Base-by-base conservation (phyloP, 1,140 invertebrate genomes). In the Vollenhovia emeryi region DNA sequence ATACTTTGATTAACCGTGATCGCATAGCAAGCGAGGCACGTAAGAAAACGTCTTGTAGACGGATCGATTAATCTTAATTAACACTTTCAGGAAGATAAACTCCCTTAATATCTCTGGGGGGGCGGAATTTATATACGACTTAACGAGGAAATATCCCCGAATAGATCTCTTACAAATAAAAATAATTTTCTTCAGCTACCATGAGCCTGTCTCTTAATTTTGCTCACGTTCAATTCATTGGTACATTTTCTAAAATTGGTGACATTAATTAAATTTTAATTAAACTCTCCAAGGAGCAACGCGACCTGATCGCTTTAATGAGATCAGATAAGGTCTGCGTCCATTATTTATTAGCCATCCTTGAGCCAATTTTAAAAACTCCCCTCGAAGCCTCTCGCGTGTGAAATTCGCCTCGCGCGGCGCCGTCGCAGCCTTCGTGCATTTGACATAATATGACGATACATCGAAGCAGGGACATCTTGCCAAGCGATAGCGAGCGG, bases 31-130 rank as follows among this genome's bases (percentile, higher is more conserved):
- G 30, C 60, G 21, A 21, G 13, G 24, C 24, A 55, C 18, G 9
- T 21, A 57, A 57, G 45, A 55, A 57, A 52, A 33, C n/a, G 36
- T 71, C n/a, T 55, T 45, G 8, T n/a, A 2, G 18, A 7, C 60
- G 11, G 7, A 71, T 57, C 52, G 50, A 82, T 82, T 59, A 82
- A 82, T 80, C 64, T 80, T 71, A 71, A 82, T 71, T 78, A 78
- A 78, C 43, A 30, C 5, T 69, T 71, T 69, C 24, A 69, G 1
- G 33, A 55, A 71, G 18, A 80, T 43, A 43, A 40, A 43, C 27
- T 62, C 40, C n/a, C 40, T 13, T 45, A n/a, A 43, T 48, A 55
- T 30, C 13, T 33, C 24, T 36, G 3, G 36, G 3, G 36, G 4
- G 36, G 11, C 11, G 21, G n/a, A 40, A 27, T 48, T 33, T 64